Conservation (phyloP, 1,140 invertebrate species). For the Leptopilina clavipes region DNA sequence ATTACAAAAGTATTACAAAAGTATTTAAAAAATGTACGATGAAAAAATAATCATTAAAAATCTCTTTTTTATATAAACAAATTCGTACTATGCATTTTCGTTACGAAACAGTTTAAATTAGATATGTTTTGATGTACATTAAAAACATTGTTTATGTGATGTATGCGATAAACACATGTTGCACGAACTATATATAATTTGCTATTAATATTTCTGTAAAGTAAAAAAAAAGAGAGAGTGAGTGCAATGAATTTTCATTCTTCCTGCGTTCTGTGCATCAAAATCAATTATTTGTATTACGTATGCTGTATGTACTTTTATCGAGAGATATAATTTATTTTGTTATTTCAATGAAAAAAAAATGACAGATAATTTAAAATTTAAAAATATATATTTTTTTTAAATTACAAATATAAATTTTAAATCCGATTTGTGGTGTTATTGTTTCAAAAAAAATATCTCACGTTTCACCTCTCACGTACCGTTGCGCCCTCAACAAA, state of each 20-base stretch:
- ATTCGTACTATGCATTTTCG: not conserved
- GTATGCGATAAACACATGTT: not conserved
- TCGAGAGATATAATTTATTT: no score
- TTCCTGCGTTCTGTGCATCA: not conserved
- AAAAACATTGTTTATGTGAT: not conserved
- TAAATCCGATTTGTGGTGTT: not conserved
- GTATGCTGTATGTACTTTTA: no score
- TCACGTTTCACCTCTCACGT: slow-evolving; percentile 31
- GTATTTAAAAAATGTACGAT: not conserved
- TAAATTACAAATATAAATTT: not conserved
- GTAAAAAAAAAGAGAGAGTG: slow-evolving; percentile 20
- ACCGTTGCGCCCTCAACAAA: slow-evolving; percentile 22
- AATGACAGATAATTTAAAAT: no score
- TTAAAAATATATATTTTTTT: not conserved
- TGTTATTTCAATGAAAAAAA: no score
- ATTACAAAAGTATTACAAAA: no score
- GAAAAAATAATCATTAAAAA: not conserved
- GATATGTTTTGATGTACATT: not conserved
- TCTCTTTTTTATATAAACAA: not conserved
- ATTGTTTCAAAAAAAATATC: slow-evolving; percentile 25
- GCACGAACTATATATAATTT: not conserved
- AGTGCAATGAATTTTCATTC: slow-evolving; percentile 20
- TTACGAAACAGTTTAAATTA: slow-evolving; percentile 1
- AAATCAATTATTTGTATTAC: not conserved
- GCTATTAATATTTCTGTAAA: not conserved